Conservation (phyloP, 2,113 vertebrate genomes). For the Oxyura jamaicensis region DNA sequence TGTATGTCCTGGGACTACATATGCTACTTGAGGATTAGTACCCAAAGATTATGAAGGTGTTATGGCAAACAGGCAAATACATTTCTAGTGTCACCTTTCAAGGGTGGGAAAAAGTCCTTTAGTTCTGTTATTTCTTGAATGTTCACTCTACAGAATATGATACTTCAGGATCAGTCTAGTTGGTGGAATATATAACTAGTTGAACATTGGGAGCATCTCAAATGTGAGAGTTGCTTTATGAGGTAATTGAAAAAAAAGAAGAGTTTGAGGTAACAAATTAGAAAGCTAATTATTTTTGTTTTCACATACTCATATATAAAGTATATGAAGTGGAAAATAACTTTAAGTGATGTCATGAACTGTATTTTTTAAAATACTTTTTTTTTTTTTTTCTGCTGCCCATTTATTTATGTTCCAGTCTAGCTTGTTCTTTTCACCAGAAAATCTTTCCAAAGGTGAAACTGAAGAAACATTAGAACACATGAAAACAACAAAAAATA, state of each 20-base stretch:
- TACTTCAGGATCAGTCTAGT: accelerated
- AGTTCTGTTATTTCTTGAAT: neutral
- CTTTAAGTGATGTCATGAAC: neutral
- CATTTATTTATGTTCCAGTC: conserved; percentile 62
- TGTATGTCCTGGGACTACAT: neutral
- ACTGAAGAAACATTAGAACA: conserved; percentile 79
- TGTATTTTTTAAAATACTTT: neutral
- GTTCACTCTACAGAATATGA: neutral
- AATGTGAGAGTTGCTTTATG: neutral
- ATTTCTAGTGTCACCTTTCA: neutral
- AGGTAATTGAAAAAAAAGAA: neutral
- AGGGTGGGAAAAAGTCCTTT: neutral
- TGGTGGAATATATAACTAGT: neutral
- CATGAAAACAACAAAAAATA: conserved; percentile 70
- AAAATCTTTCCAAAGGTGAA: conserved; percentile 81
- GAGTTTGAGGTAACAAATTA: neutral
- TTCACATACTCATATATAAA: neutral
- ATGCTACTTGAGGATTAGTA: neutral
- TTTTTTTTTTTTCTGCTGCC: neutral
- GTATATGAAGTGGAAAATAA: neutral
- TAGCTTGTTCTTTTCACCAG: conserved; percentile 74
- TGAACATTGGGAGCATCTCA: neutral
- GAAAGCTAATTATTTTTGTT: neutral
- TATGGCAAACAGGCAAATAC: neutral
- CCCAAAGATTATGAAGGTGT: neutral